A percentile compares a stretch with the other conserved stretches of the same genome.
phyloP scores from a whole-genome alignment of 35 echinoderm and acorn worm genomes.

The Amphiura filiformis region DNA sequence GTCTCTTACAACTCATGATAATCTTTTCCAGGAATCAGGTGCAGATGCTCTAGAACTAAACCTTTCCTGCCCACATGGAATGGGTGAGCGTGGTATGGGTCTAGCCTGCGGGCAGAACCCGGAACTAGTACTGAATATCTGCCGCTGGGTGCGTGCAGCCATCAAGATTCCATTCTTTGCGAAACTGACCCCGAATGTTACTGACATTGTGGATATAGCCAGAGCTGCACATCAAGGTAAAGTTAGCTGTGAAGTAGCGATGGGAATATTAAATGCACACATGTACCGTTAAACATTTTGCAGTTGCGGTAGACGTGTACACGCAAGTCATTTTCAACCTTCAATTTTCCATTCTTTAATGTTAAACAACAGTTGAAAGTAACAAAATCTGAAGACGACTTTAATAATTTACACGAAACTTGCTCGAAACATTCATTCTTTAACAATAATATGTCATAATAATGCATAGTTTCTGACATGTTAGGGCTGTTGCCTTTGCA shows the following conservation, averaged over 20 bases:
- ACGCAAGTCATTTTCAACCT: too few species aligned
- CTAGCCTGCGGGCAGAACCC: constrained; percentile 96
- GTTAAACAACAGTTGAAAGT: too few species aligned
- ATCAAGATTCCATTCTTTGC: constrained; percentile 99
- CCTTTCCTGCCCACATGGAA: constrained; percentile 98
- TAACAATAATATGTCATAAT: too few species aligned
- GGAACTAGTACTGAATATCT: constrained; percentile 94
- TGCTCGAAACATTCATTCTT: too few species aligned
- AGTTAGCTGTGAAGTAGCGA: neutral
- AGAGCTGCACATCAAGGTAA: constrained; percentile 90
- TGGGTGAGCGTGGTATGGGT: constrained; percentile 98
- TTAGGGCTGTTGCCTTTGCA: too few species aligned
- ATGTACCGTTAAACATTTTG: too few species aligned
- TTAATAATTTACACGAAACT: too few species aligned
- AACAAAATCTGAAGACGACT: too few species aligned
- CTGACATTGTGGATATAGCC: constrained; percentile 93
- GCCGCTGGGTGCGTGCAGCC: constrained; percentile 84
- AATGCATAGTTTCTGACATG: too few species aligned
- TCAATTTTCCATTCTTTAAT: too few species aligned
- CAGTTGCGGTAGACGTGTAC: too few species aligned
- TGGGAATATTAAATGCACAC: neutral
- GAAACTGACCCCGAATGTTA: constrained; percentile 98
- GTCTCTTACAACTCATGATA: too few species aligned
- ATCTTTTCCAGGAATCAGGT: constrained; percentile 67
- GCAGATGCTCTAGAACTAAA: constrained; percentile 95